These are phyloP conservation scores for Microtus ochrogaster DNA, from an alignment of 2,113 vertebrate species.

Conservation along the genomic window DNA sequence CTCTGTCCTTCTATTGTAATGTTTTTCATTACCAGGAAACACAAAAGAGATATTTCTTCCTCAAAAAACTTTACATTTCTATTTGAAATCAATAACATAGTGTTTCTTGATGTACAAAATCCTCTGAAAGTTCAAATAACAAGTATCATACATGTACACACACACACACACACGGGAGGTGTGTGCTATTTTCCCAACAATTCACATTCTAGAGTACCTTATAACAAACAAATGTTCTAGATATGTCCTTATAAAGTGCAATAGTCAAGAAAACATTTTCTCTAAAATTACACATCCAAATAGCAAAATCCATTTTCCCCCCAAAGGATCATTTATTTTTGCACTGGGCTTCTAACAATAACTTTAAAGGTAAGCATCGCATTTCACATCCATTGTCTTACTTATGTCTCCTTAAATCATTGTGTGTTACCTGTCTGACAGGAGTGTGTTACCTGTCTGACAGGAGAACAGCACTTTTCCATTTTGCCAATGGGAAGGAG, in stretches of 20 bases:
- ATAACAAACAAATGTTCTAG: background rate
- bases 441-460: background rate
- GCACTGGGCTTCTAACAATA: background rate
- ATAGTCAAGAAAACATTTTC: slow-evolving; percentile 6
- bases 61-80: background rate
- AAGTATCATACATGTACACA: background rate
- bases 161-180: background rate
- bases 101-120: background rate
- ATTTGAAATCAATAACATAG: background rate
- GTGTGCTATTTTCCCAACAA: background rate
- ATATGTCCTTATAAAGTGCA: background rate
- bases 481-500: background rate
- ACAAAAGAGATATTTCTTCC: background rate
- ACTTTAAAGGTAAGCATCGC: background rate
- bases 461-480: background rate
- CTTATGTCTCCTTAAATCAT: accelerated
- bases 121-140: background rate
- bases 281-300: background rate
- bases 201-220: background rate
- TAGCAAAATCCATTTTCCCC: background rate
- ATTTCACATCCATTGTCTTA: background rate
- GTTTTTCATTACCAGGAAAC: background rate
- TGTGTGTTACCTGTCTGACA: background rate
- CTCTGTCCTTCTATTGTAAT: background rate
- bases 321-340: background rate